phyloP scores from a whole-genome alignment of 2,888 invertebrate genomes.

The Xylota sylvarum region DNA sequence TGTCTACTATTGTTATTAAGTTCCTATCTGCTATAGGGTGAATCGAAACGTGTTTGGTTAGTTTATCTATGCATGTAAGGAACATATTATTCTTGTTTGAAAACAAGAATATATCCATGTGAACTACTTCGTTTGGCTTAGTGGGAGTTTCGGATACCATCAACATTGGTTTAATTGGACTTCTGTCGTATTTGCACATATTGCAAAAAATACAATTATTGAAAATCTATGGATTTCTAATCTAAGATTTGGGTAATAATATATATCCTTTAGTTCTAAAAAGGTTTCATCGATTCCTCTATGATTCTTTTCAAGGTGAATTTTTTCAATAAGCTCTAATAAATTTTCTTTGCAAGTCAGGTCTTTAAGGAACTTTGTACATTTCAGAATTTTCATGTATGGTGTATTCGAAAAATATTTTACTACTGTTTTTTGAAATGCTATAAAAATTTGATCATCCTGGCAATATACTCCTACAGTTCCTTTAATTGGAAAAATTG shows the following conservation, averaged over 20 bases:
- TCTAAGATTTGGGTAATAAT: conserved; percentile 40
- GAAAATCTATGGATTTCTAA: conserved; percentile 52
- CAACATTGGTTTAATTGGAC: conserved; percentile 37
- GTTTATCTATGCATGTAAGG: conserved; percentile 46
- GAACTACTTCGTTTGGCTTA: conserved; percentile 35
- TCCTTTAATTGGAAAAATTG: conserved; percentile 2
- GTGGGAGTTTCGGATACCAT: conserved; percentile 40
- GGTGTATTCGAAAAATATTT: conserved; percentile 41
- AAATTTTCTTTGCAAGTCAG: conserved; percentile 30
- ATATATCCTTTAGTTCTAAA: conserved; percentile 36
- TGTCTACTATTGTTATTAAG: conserved; percentile 34
- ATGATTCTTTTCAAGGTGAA: conserved; percentile 30
- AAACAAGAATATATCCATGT: conserved; percentile 26
- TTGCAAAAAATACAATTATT: conserved; percentile 55
- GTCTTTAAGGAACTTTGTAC: conserved; percentile 17
- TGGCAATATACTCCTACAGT: not conserved
- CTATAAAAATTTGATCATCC: not conserved
- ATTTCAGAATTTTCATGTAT: conserved; percentile 35
- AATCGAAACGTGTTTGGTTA: conserved; percentile 47
- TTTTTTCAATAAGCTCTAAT: conserved; percentile 41
- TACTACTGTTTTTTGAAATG: conserved; percentile 21
- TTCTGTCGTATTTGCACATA: conserved; percentile 30
- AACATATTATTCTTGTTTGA: conserved; percentile 42
- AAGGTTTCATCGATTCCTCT: not conserved
- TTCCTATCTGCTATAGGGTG: conserved; percentile 36